Base-by-base conservation (phyloP, 2,888 invertebrate species). In the Elaeidobius kamerunicus region DNA sequence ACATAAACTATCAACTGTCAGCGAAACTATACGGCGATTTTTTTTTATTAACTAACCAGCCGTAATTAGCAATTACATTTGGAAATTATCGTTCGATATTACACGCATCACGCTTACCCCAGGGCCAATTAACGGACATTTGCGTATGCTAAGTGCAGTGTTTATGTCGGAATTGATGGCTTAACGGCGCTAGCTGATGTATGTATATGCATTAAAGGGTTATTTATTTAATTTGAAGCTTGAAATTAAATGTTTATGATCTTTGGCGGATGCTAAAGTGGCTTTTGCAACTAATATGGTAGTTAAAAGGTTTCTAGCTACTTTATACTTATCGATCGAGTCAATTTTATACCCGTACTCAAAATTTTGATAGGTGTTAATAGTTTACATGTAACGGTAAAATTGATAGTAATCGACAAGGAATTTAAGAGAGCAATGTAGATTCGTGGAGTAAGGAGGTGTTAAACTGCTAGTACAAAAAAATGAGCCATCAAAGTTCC, bases 31-130 rank as follows among this genome's bases (percentile, higher is more conserved):
- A 48, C 5, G 42, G 36, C 28, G 42, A 43, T 41, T 23, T 36
- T 38, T 32, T 49, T 50, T 50, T 43, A 43, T 43, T 51, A 38
- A 43, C 43, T 38, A 44, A 51, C 44, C 19, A 51, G 39, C 32
- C 43, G 20, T 43, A 51, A 51, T 51, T 50, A 36, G 15, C 50
- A 17, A 28, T 50, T 44, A 43, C 43, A 32, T 44, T 51, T 19
- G 15, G 42, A 42, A 36, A 51, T 44, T 39, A 51, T 51, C 30
- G 39, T 43, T 20, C 30, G 38, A 39, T 44, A 44, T 51, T 44
- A 19, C 35, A 44, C 44, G 19, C 44, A 44, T 43, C 50, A 32
- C 17, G 15, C 43, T 19, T 50, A 16, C 30, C 16, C 28, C 7
- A n/a, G 35, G 39, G 16, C 30, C n/a, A 35, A 43, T 51, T 49